Evolutionary conservation across 1,140 invertebrate species (phyloP), one percentile per base, ranked within the genome.

Genomic region (Trialeurodes vaporariorum): DNA sequence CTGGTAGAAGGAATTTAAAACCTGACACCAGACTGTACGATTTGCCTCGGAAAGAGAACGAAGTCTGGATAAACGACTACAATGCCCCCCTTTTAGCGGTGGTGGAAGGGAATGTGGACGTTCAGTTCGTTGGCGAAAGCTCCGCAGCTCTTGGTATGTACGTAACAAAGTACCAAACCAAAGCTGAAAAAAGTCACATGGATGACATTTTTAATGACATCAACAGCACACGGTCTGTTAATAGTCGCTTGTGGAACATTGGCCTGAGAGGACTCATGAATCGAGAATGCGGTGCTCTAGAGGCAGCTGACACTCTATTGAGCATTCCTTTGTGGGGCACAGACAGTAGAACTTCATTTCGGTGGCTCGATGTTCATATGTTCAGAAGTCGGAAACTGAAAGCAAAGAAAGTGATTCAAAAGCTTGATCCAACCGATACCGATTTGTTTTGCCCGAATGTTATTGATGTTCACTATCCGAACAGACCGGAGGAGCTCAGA

Each of bases 1-100:
- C 71, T 24, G 68, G 69, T 63, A 68, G 70, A 62, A 73, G 62
- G 68, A 69, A 71, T 40, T 70, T 75, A 61, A n/a, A n/a, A n/a
- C 69, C 62, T 24, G 74, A 74, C 64, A 67, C 61, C 25, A 71
- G 74, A 59, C 70, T 75, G 12, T 76, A 73, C 72, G 73, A 76
- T 73, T 65, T 77, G 58, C 72, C 73, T 17, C 64, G 75, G 61
- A 68, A 2, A 21, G 25, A 67, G 65, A 27, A 73, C 11, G 75
- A 77, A 72, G 58, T n/a, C n/a, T 63, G 23, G 64, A 68, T 70
- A 2, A 70, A 73, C 61, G 72, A 69, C 13, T 69, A 73, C 63
- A 71, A 71, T 63, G 69, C 71, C n/a, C 64, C 71, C n/a, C 66
- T 72, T 59, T 59, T 73, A 27, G 40, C 26, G 21, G 71, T 68